phyloP scores from a whole-genome alignment of 53 echinoderm and acorn worm genomes.

The Pentamera pediparva region DNA sequence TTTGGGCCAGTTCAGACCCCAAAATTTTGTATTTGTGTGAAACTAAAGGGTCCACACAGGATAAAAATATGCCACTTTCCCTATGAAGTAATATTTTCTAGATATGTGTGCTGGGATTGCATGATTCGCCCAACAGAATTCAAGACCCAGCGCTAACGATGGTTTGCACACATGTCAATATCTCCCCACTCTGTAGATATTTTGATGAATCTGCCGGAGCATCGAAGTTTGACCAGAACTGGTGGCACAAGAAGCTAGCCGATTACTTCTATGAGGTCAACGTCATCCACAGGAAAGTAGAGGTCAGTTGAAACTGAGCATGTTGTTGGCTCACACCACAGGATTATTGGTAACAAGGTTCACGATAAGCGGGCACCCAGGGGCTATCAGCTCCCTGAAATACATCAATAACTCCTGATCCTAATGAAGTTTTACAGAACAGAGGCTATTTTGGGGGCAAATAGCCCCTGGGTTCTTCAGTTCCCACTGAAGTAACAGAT shows the following conservation, averaged over 20 bases:
- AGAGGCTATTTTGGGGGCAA: too few species aligned
- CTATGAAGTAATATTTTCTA: not conserved
- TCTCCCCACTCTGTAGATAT: constrained; percentile 48
- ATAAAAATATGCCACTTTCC: too few species aligned
- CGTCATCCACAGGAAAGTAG: constrained; percentile 75
- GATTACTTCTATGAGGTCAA: constrained; percentile 66
- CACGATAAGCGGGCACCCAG: not conserved
- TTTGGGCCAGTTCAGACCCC: too few species aligned
- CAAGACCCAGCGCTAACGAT: too few species aligned
- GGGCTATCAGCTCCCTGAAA: not conserved
- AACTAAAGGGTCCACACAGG: too few species aligned
- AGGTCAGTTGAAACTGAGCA: constrained; percentile 41
- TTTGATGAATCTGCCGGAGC: constrained; percentile 52
- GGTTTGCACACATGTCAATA: not conserved
- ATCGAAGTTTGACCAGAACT: constrained; percentile 49
- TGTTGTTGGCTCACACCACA: not conserved
- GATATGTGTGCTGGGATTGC: not conserved
- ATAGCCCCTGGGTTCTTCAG: too few species aligned
- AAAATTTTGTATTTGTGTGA: too few species aligned
- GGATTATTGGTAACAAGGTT: too few species aligned
- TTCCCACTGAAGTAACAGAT: not conserved
- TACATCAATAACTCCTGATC: too few species aligned
- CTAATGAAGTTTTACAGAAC: too few species aligned
- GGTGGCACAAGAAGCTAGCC: constrained; percentile 95
- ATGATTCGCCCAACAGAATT: not conserved